Evolutionary conservation across 2,888 invertebrate species (phyloP).

Genomic region (Automeris io): DNA sequence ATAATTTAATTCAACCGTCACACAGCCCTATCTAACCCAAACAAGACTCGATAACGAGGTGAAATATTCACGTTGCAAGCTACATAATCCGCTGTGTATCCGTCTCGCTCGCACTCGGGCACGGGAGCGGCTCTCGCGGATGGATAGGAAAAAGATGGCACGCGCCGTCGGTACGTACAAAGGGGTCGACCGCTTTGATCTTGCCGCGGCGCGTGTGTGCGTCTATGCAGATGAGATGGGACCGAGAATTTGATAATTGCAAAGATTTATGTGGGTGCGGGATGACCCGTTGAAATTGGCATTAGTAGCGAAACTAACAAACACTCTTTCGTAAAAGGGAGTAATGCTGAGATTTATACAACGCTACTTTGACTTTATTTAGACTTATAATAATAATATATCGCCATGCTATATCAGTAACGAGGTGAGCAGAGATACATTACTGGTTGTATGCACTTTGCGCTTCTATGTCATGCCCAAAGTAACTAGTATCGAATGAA

Average conservation of each 20-base stretch:
- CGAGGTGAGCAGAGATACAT: too few relatives aligned
- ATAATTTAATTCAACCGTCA: conserved; percentile 3
- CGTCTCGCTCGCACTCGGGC: conserved; percentile 48
- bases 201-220: conserved; percentile 68
- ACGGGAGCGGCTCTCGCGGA: conserved; percentile 38
- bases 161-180: conserved; percentile 70
- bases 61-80: conserved; percentile 75
- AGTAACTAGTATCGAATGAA: too few relatives aligned
- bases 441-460: too few relatives aligned
- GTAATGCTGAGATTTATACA: too few relatives aligned
- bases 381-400: too few relatives aligned
- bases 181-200: conserved; percentile 74
- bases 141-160: conserved; percentile 68
- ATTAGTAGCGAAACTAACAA: conserved; percentile 1
- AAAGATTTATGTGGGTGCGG: conserved; percentile 63
- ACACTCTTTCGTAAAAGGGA: too few relatives aligned
- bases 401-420: too few relatives aligned
- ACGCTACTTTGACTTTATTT: too few relatives aligned
- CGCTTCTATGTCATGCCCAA: too few relatives aligned
- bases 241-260: conserved; percentile 75
- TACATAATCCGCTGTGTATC: conserved; percentile 59
- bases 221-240: conserved; percentile 70
- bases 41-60: conserved; percentile 77
- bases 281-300: conserved; percentile 13
- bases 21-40: conserved; percentile 71